Evolutionary conservation across 1,140 invertebrate genomes (phyloP).

Genomic region (Acromyrmex charruanus): DNA sequence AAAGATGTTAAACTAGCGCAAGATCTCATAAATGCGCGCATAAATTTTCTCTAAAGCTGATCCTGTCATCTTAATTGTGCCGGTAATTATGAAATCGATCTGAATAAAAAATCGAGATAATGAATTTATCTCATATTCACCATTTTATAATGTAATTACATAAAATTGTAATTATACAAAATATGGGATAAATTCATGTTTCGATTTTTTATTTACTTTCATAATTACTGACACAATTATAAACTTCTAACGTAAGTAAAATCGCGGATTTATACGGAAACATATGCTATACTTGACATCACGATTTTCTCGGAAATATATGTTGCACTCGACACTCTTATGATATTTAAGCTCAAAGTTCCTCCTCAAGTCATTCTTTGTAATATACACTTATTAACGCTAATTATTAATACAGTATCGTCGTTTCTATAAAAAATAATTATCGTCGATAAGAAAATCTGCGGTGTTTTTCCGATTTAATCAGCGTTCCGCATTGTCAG

Average conservation of each 20-base stretch:
- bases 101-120: no score
- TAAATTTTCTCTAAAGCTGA: slow-evolving; percentile 22
- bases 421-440: slow-evolving; percentile 41
- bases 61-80: not conserved
- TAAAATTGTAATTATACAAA: no score
- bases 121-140: no score
- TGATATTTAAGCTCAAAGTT: not conserved
- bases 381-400: not conserved
- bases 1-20: not conserved
- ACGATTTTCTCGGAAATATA: not conserved
- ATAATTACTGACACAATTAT: not conserved
- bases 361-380: not conserved
- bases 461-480: slow-evolving; percentile 33
- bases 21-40: not conserved
- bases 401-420: slow-evolving; percentile 37
- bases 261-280: not conserved
- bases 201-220: no score
- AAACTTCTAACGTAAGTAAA: not conserved
- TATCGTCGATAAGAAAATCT: slow-evolving; percentile 12
- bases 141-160: no score
- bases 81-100: no score
- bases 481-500: slow-evolving; percentile 36
- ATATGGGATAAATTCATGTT: no score
- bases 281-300: not conserved
- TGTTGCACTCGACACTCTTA: not conserved